Base-by-base conservation (phyloP, 1,140 invertebrate species). In the Asobara japonica region DNA sequence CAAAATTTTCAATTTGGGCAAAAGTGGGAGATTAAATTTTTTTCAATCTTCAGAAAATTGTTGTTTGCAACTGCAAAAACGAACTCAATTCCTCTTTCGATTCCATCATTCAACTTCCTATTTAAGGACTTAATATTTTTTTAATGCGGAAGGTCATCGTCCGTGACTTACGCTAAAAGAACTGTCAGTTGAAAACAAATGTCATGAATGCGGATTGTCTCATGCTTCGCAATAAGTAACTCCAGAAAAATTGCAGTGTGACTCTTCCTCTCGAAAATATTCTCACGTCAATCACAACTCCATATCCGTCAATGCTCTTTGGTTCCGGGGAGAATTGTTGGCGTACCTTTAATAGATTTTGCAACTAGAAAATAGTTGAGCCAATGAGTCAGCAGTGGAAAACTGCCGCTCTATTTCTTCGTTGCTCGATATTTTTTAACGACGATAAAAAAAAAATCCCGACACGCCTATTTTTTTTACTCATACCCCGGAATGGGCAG, bases 401-500 rank as follows among this genome's bases (percentile, higher is more conserved):
- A n/a, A 27, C 18, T 64, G 18, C 22, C 27, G 18, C 30, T 56
- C 51, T 11, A 25, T 56, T 56, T 22, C 22, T 11, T 56, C 51
- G 45, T 67, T 29, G 20, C 20, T 30, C 22, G 41, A 68, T 30
- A 16, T 7, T 27, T 51, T 51, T 22, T 10, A 68, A 51, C 8
- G 13, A 38, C 33, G 20, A 48, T 25, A 3, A 60, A 11, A 60
- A 51, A 18, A n/a, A n/a, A n/a, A n/a, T n/a, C 27, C 67, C n/a
- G 68, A 25, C 69, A 71, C 69, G 69, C 69, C 69, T 71, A 38
- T 71, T 71, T 71, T 71, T 13, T 56, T 51, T 20, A 51, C n/a
- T 18, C 18, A 25, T 25, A 22, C 5, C 11, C 11, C 31, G 31
- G 31, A 6, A 5, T 36, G 11, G 31, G 11, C n/a, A n/a, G n/a